Evolutionary conservation across 35 echinoderm and acorn worm genomes (phyloP).

Genomic region (Chiridota heheva): DNA sequence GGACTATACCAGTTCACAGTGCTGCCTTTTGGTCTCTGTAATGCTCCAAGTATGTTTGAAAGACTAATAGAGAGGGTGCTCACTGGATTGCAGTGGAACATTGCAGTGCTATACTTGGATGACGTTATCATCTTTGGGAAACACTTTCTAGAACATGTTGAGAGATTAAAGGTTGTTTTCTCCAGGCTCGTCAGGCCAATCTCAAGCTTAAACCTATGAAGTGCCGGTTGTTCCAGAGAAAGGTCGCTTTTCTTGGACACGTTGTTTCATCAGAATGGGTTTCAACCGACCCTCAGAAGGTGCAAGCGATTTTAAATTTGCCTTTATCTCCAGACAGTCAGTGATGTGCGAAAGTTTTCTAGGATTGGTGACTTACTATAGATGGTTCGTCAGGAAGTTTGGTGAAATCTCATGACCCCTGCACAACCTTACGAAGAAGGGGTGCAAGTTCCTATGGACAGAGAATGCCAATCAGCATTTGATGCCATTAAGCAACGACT

Average conservation of each 20-base stretch:
- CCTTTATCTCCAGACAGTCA: background rate
- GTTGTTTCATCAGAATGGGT: constrained; percentile 28
- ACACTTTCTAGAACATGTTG: constrained; percentile 2
- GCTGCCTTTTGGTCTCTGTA: constrained; percentile 71
- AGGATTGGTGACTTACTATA: background rate
- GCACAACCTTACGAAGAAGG: constrained; percentile 15
- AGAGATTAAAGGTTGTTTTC: background rate
- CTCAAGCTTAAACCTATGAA: constrained; percentile 48
- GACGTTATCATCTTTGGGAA: constrained; percentile 30
- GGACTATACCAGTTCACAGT: constrained; percentile 48
- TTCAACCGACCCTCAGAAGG: constrained; percentile 30
- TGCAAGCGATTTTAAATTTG: constrained; percentile 36
- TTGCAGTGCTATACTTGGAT: constrained; percentile 37
- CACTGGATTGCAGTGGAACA: constrained; percentile 45
- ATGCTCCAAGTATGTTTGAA: constrained; percentile 62
- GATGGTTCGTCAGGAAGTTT: background rate
- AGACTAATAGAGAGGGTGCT: constrained; percentile 59
- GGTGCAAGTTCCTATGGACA: constrained; percentile 7
- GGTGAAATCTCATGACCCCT: background rate
- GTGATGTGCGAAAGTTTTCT: background rate
- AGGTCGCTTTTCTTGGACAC: constrained; percentile 26
- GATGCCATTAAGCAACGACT: constrained; percentile 3
- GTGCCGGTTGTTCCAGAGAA: constrained; percentile 24
- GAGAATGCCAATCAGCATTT: constrained; percentile 37
- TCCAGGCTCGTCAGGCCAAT: constrained; percentile 1